Evolutionary conservation across 2,113 vertebrate species (phyloP), one percentile per base, ranked within the genome.

Genomic region (Meriones unguiculatus): DNA sequence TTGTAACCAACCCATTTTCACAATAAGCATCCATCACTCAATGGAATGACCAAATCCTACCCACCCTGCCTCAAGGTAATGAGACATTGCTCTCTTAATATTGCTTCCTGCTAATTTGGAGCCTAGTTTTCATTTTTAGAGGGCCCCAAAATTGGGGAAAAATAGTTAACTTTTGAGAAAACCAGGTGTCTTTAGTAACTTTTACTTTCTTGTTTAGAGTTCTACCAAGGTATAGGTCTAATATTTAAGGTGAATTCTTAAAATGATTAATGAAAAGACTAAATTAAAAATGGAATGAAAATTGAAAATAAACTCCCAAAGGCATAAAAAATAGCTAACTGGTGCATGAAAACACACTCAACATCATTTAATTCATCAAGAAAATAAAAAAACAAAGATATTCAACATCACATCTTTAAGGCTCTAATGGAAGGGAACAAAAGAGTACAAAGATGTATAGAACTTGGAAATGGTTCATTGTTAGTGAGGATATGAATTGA

Each of bases 241-340:
- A 72, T 50, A 78, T 81, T 52, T 41, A 80, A 8, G 90, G 91
- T 73, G 9, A 95, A 76, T 54, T 92, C 46, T 72, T 82, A 93
- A 90, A 88, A 20, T 87, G 30, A 96, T 89, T 64, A 87, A 76
- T 81, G 57, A 86, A 93, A 80, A 91, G 89, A 75, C 38, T 64
- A 30, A 85, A 91, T 77, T 85, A 59, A 87, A 90, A 62, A 41
- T 81, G 50, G 20, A 24, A 75, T 41, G 95, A 77, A 15, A 20
- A 62, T 75, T 75, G 4, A 96, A 95, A 87, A 87, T 38, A 75
- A 24, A 41, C 82, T 62, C 9, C 52, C 18, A 92, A 76, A 89
- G 54, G 90, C 28, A 89, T 65, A 72, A 3, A 82, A 91, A 90
- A 41, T 93, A 32, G 54, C 52, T 59, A 84, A n/a, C 18, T 38